Evolutionary conservation across 2,113 vertebrate genomes (phyloP).

Genomic region (Neodon shergylaensis): DNA sequence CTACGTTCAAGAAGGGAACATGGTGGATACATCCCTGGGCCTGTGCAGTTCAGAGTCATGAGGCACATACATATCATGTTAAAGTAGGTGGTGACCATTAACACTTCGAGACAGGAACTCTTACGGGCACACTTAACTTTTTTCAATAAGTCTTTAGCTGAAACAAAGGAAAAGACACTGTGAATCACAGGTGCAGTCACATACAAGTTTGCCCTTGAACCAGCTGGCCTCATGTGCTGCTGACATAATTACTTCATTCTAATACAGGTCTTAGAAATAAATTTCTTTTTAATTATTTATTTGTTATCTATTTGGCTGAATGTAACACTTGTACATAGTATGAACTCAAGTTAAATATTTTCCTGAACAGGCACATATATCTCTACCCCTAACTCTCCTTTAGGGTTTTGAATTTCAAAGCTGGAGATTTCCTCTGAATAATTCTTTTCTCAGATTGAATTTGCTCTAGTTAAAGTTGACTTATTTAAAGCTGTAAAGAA

Average conservation of each 20-base stretch:
- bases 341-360: neutral
- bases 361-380: neutral
- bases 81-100: neutral
- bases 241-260: neutral
- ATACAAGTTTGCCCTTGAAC: neutral
- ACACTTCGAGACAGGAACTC: neutral
- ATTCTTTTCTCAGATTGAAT: neutral
- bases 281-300: neutral
- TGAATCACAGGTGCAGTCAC: neutral
- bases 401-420: neutral
- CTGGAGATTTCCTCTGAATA: neutral
- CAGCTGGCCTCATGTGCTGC: neutral
- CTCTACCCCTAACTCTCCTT: neutral
- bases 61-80: neutral
- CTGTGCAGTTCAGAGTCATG: neutral
- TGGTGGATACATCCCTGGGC: neutral
- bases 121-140: neutral
- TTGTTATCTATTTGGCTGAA: neutral
- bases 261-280: neutral
- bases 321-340: neutral
- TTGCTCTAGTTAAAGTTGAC: constrained; percentile 4
- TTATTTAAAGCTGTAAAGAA: neutral
- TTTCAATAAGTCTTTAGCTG: neutral
- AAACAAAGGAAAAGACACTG: neutral
- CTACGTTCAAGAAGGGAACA: neutral